A percentile compares a stretch with the other conserved stretches of the same genome.
Evolutionary conservation across 1,140 invertebrate genomes (phyloP).

Genomic region (Branchinecta lindahli): DNA sequence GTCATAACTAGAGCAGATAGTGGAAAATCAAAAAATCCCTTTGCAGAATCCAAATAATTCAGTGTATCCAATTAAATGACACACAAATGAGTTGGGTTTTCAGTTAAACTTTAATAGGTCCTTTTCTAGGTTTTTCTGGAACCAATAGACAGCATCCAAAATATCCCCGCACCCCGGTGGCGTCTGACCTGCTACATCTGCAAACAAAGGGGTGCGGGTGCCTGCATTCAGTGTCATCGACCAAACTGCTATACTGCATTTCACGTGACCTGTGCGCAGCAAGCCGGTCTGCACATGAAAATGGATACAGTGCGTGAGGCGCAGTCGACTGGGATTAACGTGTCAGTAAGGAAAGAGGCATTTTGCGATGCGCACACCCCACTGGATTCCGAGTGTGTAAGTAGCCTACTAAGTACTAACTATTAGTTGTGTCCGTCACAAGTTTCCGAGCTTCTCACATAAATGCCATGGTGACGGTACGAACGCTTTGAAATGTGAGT

Average conservation of each 20-base stretch:
- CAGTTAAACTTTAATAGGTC: neutral
- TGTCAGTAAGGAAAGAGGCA: slow-evolving; percentile 81
- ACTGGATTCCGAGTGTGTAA: slow-evolving; percentile 42
- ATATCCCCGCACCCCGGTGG: slow-evolving; percentile 87
- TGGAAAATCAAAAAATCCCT: too few species aligned
- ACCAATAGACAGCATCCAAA: slow-evolving; percentile 89
- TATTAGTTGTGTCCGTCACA: too few species aligned
- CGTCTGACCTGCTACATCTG: slow-evolving; percentile 91
- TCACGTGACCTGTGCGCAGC: slow-evolving; percentile 96
- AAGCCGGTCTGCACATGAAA: slow-evolving; percentile 86
- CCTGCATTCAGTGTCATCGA: slow-evolving; percentile 96
- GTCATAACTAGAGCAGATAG: too few species aligned
- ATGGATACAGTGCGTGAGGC: slow-evolving; percentile 72
- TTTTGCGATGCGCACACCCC: slow-evolving; percentile 91
- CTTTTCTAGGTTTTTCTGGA: slow-evolving; percentile 61
- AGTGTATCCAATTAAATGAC: too few species aligned
- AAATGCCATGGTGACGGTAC: too few species aligned
- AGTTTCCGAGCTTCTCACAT: too few species aligned
- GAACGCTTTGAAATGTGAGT: too few species aligned
- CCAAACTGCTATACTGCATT: slow-evolving; percentile 92
- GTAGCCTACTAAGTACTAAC: neutral
- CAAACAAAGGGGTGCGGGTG: slow-evolving; percentile 79
- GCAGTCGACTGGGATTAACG: slow-evolving; percentile 33
- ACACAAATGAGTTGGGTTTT: too few species aligned
- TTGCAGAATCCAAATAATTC: too few species aligned